Evolutionary conservation across 2,888 invertebrate species (phyloP), one percentile per base, ranked within the genome.

Genomic region (Brachypalpus laphriformis): DNA sequence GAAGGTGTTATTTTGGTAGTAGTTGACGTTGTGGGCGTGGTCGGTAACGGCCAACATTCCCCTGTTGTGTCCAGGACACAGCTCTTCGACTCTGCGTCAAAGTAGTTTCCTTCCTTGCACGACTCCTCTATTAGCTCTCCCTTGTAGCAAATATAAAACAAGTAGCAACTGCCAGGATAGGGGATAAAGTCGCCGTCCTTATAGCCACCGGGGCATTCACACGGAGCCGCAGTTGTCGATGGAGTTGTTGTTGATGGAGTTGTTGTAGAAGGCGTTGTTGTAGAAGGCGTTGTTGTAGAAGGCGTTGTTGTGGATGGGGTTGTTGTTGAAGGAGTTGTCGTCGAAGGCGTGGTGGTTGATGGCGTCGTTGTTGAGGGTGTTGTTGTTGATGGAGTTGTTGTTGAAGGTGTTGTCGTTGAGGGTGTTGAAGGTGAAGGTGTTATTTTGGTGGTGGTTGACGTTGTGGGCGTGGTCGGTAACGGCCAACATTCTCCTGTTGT

Each of bases 101-200:
- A 90, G 3, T 87, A 56, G 31, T 90, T 89, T 22, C 90, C 89
- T 1, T 51, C 34, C 0, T 89, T 89, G 28, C 90, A 90, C 16
- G 82, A 57, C 3, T 88, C 70, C 9, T 87, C 81, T 0, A 88
- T 16, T 14, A 90, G 70, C 7, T 88, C 37, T 0, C 89, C 87
- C n/a, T 87, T 65, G 9, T 66, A 31, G 28, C 90, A 91, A 2
- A 89, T 78, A 34, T 88, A 88, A 45, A 87, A 91, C 59, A 87
- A 87, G 5, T 82, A 88, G 66, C 90, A 90, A 0, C 88, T 88
- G 0, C 61, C 87, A 9, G 89, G 87, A 83, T 89, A 87, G 0
- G 83, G 11, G 0, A 87, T 61, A 6, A 88, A 81, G 2, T 82
- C 71, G 2, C 90, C 90, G 3, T 88, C 87, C 2, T 76, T 6